These are phyloP conservation scores for Rotaria socialis DNA, from an alignment of 2,888 invertebrate genomes.

Conservation along the genomic window DNA sequence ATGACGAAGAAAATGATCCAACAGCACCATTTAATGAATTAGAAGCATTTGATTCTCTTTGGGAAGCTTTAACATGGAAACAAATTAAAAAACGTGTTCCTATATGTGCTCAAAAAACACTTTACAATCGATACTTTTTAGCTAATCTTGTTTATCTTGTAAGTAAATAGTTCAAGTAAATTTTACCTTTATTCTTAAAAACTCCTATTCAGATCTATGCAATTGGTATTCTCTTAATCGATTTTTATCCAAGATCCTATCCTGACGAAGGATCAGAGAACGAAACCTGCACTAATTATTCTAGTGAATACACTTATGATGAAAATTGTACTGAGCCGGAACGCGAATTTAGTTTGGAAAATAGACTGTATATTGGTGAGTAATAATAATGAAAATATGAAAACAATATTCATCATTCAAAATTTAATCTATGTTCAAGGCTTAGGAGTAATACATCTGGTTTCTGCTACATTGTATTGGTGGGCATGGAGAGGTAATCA, in stretches of 20 bases:
- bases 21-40: slow-evolving; percentile 34
- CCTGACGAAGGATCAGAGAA: neutral
- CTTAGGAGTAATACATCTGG: neutral
- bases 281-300: neutral
- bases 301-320: no score
- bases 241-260: neutral
- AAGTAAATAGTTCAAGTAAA: neutral
- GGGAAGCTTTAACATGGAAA: neutral
- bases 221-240: neutral
- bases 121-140: neutral
- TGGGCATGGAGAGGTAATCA: slow-evolving; percentile 5
- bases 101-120: neutral
- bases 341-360: neutral
- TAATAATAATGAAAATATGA: neutral
- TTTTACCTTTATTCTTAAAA: neutral
- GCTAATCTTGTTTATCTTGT: slow-evolving; percentile 26
- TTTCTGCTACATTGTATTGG: slow-evolving; percentile 1
- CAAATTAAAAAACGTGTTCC: slow-evolving; percentile 28
- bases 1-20: slow-evolving; percentile 29
- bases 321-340: no score
- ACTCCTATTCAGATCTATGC: neutral
- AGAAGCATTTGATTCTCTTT: neutral
- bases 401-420: neutral
- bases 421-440: neutral
- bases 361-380: neutral